Conservation (phyloP, 2,113 vertebrate species). For the Nibea coibor region DNA sequence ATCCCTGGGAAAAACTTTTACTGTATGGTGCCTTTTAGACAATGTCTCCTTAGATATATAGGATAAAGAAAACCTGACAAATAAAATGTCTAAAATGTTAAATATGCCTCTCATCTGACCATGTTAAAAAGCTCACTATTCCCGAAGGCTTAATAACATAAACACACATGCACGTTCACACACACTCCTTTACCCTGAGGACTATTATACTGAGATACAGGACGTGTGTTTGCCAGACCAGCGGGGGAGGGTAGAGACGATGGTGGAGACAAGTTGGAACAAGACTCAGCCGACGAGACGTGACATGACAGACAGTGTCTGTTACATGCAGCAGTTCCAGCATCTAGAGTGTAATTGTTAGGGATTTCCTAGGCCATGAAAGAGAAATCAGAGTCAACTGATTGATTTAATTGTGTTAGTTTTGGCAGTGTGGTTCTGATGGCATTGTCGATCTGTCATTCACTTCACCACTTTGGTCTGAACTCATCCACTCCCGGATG, state of each 20-base stretch:
- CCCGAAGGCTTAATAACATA: not conserved
- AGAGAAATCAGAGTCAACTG: too few species aligned
- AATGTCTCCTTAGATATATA: not conserved
- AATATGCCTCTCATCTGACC: not conserved
- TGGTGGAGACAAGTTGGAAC: slow-evolving; percentile 38
- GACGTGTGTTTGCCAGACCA: slow-evolving; percentile 22
- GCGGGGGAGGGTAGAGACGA: not conserved
- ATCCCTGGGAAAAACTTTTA: slow-evolving; percentile 8
- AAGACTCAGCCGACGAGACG: not conserved
- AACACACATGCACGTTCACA: not conserved
- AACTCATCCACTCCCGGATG: too few species aligned
- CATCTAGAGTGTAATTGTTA: not conserved
- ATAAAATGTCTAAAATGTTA: not conserved
- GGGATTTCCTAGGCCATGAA: not conserved
- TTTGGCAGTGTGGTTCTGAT: too few species aligned
- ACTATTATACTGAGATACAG: not conserved
- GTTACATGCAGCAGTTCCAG: not conserved
- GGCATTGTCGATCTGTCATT: too few species aligned
- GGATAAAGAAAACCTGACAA: not conserved
- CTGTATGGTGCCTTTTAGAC: not conserved
- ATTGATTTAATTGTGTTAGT: too few species aligned
- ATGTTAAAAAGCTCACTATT: not conserved
- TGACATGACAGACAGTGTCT: not conserved
- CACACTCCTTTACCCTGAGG: not conserved
- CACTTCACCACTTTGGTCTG: too few species aligned